phyloP scores from a whole-genome alignment of 2,888 invertebrate genomes.

The Temnothorax rugatulus region DNA sequence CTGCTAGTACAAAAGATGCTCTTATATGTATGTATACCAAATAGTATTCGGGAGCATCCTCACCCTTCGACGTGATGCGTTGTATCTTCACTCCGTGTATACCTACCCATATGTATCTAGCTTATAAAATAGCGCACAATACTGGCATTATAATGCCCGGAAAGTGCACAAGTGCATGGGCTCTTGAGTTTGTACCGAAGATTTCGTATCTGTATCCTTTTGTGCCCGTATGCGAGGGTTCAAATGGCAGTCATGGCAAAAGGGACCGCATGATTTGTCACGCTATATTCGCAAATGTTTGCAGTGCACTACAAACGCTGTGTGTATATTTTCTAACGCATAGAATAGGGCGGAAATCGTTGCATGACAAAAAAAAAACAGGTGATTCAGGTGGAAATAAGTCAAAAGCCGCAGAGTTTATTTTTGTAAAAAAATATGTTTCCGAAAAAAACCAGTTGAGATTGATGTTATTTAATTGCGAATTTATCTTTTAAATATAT shows the following conservation, averaged over 20 bases:
- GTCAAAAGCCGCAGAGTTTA: not conserved
- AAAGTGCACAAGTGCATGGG: conserved; percentile 79
- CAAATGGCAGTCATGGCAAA: conserved; percentile 80
- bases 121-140: conserved; percentile 78
- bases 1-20: conserved; percentile 66
- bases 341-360: not conserved
- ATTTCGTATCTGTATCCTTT: conserved; percentile 77
- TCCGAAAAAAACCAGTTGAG: not conserved
- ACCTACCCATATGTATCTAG: conserved; percentile 78
- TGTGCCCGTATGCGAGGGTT: conserved; percentile 69
- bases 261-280: conserved; percentile 30
- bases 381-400: not conserved
- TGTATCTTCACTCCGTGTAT: conserved; percentile 65
- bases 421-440: not conserved
- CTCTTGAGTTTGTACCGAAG: conserved; percentile 83
- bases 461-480: not conserved
- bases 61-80: conserved; percentile 66
- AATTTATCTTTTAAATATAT: not conserved
- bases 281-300: conserved; percentile 31
- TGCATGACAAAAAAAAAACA: not conserved
- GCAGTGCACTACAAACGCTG: not conserved
- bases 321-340: not conserved
- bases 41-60: conserved; percentile 60
- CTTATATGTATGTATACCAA: conserved; percentile 64
- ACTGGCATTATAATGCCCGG: conserved; percentile 65